Base-by-base conservation (phyloP, 2,797 vertebrate genomes). In the Eleutherodactylus coqui region DNA sequence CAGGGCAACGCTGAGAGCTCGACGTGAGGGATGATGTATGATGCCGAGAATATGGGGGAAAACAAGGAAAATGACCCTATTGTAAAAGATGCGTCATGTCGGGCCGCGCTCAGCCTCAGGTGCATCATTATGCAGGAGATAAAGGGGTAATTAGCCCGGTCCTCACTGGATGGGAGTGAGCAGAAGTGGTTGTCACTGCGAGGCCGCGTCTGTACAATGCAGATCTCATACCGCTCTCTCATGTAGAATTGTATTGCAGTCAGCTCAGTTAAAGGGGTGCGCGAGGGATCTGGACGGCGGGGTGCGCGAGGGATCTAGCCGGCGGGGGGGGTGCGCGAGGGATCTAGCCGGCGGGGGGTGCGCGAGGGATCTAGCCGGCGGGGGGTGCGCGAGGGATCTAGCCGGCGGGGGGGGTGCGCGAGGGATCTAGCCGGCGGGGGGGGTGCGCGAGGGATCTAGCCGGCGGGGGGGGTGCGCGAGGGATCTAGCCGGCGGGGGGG, bases 1-100 rank as follows among this genome's bases (percentile, higher is more conserved):
- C 45, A 32, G 45, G 29, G 47, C 41, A 16, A 16, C 6, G 17
- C n/a, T 13, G 75, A 24, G 29, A 7, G 29, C 47, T 8, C 9
- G 8, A 16, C 53, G 75, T n/a, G 29, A 34, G 17, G 9, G 75
- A 2, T 13, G 19, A 76, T 3, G 16, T 51, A 24, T 10, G 24
- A 49, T 17, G 93, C 92, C 91, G 85, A 93, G 14, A 94, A 94
- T 94, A 95, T 93, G 94, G 93, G 49, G 49, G 49, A 16, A 90
- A 91, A 92, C 90, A 90, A 13, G 27, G 32, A 62, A 62, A 13
- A 70, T 41, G 9, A 43, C 67, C 36, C n/a, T 43, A 24, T 41
- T 70, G 67, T 41, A n/a, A 41, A n/a, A 41, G 67, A n/a, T 38
- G 29, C 5, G 8, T 72, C 7, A 10, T 41, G 36, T n/a, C 17